Evolutionary conservation across 92 coral and sea anemone species (phyloP).

Genomic region (Metridium senile): DNA sequence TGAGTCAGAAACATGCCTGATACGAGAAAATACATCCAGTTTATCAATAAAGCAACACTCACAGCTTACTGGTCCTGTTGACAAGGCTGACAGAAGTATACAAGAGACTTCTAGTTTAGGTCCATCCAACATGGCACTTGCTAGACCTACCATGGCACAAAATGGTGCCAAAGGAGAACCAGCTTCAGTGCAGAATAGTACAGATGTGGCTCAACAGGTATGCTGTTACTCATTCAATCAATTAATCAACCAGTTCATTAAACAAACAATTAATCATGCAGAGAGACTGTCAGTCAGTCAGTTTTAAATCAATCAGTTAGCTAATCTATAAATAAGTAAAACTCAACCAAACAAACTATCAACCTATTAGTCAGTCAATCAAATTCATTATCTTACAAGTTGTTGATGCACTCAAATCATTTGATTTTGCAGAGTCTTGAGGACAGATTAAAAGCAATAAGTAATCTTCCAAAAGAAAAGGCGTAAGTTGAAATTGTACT

Average conservation of each 20-base stretch:
- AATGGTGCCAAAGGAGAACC: conserved; percentile 35
- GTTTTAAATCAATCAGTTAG: too few species aligned
- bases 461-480: conserved; percentile 14
- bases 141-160: conserved; percentile 74
- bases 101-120: conserved; percentile 66
- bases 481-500: conserved; percentile 7
- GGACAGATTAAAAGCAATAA: conserved; percentile 61
- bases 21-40: conserved; percentile 69
- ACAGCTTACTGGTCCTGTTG: conserved; percentile 55
- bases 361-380: too few species aligned
- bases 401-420: too few species aligned
- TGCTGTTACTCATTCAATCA: background rate
- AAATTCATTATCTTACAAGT: too few species aligned
- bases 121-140: conserved; percentile 76
- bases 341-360: too few species aligned
- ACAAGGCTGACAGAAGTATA: conserved; percentile 56
- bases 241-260: background rate
- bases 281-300: too few species aligned
- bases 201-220: conserved; percentile 19
- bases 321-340: too few species aligned
- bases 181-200: conserved; percentile 21
- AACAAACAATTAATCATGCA: background rate
- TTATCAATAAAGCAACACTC: conserved; percentile 62
- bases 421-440: conserved; percentile 61
- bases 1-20: conserved; percentile 73